Percentiles rank a stretch among this genome's conserved stretches.
Conservation (phyloP, 2,888 invertebrate species). For the Tipula lateralis region DNA sequence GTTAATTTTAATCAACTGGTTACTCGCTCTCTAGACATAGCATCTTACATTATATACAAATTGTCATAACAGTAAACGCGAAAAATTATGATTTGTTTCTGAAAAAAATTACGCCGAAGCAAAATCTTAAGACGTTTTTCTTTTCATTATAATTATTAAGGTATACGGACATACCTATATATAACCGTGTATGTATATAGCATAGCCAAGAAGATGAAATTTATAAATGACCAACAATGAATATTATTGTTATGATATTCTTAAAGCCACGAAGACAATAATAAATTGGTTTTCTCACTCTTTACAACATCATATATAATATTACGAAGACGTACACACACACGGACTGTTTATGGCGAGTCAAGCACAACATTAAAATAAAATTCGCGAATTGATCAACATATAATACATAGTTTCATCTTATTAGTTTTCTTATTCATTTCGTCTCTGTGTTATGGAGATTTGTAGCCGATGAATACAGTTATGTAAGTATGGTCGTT, state of each 20-base stretch:
- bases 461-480: not conserved
- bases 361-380: not conserved
- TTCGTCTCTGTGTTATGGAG: not conserved
- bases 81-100: not conserved
- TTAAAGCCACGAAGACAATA: not conserved
- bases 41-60: not conserved
- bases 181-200: no score
- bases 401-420: not conserved
- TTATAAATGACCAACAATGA: constrained; percentile 1
- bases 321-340: not conserved
- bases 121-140: not conserved
- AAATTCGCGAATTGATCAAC: constrained; percentile 9
- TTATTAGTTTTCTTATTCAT: not conserved
- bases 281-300: not conserved
- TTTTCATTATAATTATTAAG: not conserved
- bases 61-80: not conserved
- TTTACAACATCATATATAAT: not conserved
- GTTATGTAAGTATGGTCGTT: no score
- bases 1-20: not conserved
- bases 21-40: no score
- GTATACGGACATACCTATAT: not conserved
- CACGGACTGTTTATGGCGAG: not conserved
- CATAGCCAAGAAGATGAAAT: not conserved
- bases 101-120: not conserved
- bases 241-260: constrained; percentile 1